Evolutionary conservation across 2,888 invertebrate species (phyloP), one percentile per base, ranked within the genome.

Genomic region (Andrena minutula): DNA sequence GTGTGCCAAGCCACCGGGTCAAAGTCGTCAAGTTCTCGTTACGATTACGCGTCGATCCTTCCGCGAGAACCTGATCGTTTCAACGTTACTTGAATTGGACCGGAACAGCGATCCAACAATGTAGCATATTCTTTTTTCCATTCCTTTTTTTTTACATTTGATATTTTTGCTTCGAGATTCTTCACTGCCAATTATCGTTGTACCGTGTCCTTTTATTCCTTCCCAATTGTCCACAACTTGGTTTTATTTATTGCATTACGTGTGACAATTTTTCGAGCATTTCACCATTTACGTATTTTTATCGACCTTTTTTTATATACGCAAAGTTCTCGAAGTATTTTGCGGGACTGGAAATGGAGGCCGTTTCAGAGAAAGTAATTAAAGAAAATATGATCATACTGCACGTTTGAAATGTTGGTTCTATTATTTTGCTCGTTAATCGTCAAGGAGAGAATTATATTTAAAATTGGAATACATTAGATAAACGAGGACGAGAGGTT

Each of bases 131-230:
- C 23, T 53, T 53, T 53, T 20, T 51, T 2, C 1, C n/a, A 23
- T 56, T 56, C 23, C 23, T 7, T n/a, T 79, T 7, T n/a, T 79
- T 81, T 82, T 71, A 53, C 73, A 82, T 73, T 83, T 79, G 53
- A 79, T 35, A 80, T 72, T 88, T 41, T 88, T 83, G 23, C 73
- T 89, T 88, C 70, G 83, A 88, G 89, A 90, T 90, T 89, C 90
- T 90, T 89, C 92, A 92, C 92, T 93, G 92, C 93, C 92, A 92
- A 41, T 89, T 90, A 85, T 91, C 86, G 82, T 90, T 90, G 85
- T 85, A 88, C 85, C 77, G 85, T 86, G 69, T 82, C 65, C 71
- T 68, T 74, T 47, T 58, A 32, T 16, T 35, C 72, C 86, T 83
- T 90, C 80, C 76, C 63, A 75, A 86, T 73, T 76, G 26, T 82